A percentile compares a stretch with the other conserved stretches of the same genome.
These are phyloP conservation scores for Threskiornis aethiopicus DNA, from an alignment of 2,797 vertebrate genomes.

Conservation along the genomic window DNA sequence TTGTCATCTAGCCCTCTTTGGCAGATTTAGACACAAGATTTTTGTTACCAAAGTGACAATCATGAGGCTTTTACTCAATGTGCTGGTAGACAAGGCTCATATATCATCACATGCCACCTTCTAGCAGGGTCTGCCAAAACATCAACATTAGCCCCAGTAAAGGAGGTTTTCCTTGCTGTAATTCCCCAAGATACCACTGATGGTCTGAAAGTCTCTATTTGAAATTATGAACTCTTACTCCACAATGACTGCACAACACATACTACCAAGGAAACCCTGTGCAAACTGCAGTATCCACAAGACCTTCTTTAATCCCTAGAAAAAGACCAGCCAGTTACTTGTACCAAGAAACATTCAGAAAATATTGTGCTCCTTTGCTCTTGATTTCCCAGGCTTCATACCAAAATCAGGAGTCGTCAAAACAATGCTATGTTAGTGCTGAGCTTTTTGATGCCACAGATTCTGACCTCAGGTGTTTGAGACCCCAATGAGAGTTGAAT, in stretches of 20 bases:
- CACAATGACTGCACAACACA: rapidly evolving
- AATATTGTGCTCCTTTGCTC: not conserved
- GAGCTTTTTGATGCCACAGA: not conserved
- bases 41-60: not conserved
- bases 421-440: not conserved
- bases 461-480: not conserved
- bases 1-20: not conserved
- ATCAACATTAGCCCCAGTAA: not conserved
- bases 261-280: not conserved
- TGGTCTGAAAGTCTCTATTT: not conserved
- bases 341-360: not conserved
- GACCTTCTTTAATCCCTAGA: not conserved
- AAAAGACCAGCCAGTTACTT: not conserved
- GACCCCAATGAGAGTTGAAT: not conserved
- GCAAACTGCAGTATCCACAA: not conserved
- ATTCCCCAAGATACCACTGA: not conserved
- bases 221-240: not conserved
- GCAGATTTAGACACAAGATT: not conserved
- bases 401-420: not conserved
- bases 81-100: not conserved
- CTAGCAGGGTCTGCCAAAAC: not conserved
- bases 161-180: not conserved
- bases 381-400: not conserved
- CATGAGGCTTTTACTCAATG: not conserved
- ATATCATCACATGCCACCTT: not conserved